Evolutionary conservation across 2,888 invertebrate genomes (phyloP).

Genomic region (Gastrophysa polygoni): DNA sequence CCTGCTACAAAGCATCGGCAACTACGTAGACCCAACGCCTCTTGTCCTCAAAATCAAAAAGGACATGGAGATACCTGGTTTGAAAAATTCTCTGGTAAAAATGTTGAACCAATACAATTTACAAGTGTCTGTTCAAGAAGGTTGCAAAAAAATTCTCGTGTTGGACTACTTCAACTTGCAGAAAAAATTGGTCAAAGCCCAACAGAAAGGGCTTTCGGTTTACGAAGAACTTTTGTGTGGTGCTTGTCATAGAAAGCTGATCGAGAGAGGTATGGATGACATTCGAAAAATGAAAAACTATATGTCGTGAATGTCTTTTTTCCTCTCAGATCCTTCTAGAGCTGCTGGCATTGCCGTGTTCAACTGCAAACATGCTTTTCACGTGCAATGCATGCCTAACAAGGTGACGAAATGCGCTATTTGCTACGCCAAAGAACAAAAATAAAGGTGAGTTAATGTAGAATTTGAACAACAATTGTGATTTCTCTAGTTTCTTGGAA

Average conservation of each 20-base stretch:
- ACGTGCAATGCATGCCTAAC: constrained; percentile 79
- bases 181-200: constrained; percentile 77
- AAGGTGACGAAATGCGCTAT: constrained; percentile 53
- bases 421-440: constrained; percentile 51
- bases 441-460: constrained; percentile 24
- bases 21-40: constrained; percentile 89
- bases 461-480: neutral
- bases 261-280: constrained; percentile 66
- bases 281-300: neutral
- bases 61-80: constrained; percentile 84
- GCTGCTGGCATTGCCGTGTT: constrained; percentile 79
- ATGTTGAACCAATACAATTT: constrained; percentile 95
- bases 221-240: constrained; percentile 79
- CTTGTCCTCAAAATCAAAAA: constrained; percentile 81
- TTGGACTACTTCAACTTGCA: constrained; percentile 89
- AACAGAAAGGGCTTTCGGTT: constrained; percentile 78
- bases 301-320: constrained; percentile 3
- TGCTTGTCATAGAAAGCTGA: constrained; percentile 77
- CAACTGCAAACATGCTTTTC: constrained; percentile 89
- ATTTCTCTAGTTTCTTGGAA: too few relatives aligned
- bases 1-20: constrained; percentile 74
- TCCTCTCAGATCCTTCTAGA: constrained; percentile 66
- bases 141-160: constrained; percentile 88
- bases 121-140: constrained; percentile 89
- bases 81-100: constrained; percentile 89